A percentile compares a stretch with the other conserved stretches of the same genome.
phyloP scores from a whole-genome alignment of 2,888 invertebrate species.

The Dasypolia templi region DNA sequence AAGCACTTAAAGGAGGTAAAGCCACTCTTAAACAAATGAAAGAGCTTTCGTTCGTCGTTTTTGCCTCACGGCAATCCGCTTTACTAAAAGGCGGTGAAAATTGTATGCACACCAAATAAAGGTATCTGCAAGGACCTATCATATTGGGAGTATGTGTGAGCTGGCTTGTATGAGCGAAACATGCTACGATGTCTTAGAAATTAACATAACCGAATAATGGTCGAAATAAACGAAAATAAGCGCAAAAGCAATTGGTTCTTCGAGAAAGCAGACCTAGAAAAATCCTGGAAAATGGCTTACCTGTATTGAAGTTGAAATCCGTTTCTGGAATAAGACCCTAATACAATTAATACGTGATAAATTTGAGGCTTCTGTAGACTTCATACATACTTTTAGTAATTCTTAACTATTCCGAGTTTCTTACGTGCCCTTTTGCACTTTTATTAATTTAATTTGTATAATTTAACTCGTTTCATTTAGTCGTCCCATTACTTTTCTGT shows the following conservation, averaged over 20 bases:
- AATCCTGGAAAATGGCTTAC: background rate
- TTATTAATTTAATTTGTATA: slow-evolving; percentile 84
- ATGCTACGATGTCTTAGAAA: slow-evolving; percentile 21
- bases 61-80: slow-evolving; percentile 83
- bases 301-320: slow-evolving; percentile 9
- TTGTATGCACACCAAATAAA: slow-evolving; percentile 84
- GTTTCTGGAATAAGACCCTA: slow-evolving; percentile 7
- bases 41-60: slow-evolving; percentile 84
- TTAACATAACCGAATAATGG: slow-evolving; percentile 4
- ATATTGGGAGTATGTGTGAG: slow-evolving; percentile 58
- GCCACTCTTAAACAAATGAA: slow-evolving; percentile 89
- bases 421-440: slow-evolving; percentile 79
- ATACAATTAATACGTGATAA: slow-evolving; percentile 21
- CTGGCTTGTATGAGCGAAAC: slow-evolving; percentile 25
- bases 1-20: slow-evolving; percentile 87
- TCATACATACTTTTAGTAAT: slow-evolving; percentile 55
- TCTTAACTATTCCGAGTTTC: slow-evolving; percentile 70
- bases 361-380: slow-evolving; percentile 42
- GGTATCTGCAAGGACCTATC: slow-evolving; percentile 67
- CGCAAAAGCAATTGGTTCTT: background rate
- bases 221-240: background rate
- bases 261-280: background rate
- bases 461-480: slow-evolving; percentile 84
- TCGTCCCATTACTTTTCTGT: slow-evolving; percentile 81
- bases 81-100: slow-evolving; percentile 85